Base-by-base conservation (phyloP, 2,113 vertebrate species). In the Charadrius vociferus region DNA sequence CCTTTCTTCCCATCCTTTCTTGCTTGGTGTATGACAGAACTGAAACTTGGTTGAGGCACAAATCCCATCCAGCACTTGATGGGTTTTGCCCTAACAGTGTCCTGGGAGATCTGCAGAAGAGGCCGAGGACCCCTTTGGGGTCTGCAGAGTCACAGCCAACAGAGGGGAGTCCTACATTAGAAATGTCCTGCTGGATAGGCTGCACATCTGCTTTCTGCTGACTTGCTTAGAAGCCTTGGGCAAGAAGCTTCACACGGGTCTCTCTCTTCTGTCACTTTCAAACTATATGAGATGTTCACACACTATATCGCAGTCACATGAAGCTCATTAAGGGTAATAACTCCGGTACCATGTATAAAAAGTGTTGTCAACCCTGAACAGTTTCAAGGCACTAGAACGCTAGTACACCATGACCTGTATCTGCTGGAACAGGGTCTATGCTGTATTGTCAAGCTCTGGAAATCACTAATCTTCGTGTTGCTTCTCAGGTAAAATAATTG, bases 271-370 rank as follows among this genome's bases (percentile, higher is more conserved):
- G 2, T 21, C 39, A 10, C 20, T 34, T 47, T 21, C 16, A 49
- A 81, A 84, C 30, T 26, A 11, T 66, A 41, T 29, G 78, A 36
- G 36, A 20, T 7, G 7, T 18, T 45, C 47, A 49, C 1, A 3
- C 6, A 14, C 75, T 49, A 24, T 0, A 0, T 50, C n/a, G 27
- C 26, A 39, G 23, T 3, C 61, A 53, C 7, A 4, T 11, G 26
- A 49, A 80, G 41, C 12, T 16, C 47, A 34, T 9, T 53, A 67
- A 34, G 36, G n/a, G 24, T 59, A 63, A 47, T 18, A 67, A 37
- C 27, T 68, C 29, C 14, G 17, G 39, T 62, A 23, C 23, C 23
- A 29, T 16, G 18, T 50, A 16, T 37, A 47, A 53, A 36, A 62
- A n/a, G 1, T 41, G 4, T 37, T 56, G 36, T 58, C 18, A 45